Percentiles rank a stretch among this genome's conserved stretches.
Conservation (phyloP, 2,797 vertebrate genomes). For the Acomys russatus region DNA sequence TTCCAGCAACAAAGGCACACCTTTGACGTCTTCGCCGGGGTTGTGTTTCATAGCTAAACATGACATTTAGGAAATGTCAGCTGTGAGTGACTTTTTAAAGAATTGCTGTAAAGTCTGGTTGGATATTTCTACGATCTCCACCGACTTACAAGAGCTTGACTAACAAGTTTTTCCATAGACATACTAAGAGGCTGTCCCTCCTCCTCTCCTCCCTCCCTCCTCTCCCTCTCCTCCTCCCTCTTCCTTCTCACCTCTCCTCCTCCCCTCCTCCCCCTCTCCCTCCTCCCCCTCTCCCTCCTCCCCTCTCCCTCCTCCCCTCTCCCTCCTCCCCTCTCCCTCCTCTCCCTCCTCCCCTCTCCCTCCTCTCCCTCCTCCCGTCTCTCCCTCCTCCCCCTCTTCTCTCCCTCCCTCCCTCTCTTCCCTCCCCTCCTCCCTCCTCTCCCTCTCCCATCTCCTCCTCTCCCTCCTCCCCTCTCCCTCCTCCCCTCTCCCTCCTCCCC, state of each 20-base stretch:
- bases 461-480: not conserved
- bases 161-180: constrained; percentile 56
- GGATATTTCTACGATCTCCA: constrained; percentile 25
- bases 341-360: constrained; percentile 28
- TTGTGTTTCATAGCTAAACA: constrained; percentile 76
- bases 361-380: not conserved
- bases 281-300: not conserved
- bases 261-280: not conserved
- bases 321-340: not conserved
- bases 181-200: constrained; percentile 27
- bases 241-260: constrained; percentile 24
- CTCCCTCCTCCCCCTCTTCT: not conserved
- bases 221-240: not conserved
- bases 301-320: not conserved
- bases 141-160: constrained; percentile 67
- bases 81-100: constrained; percentile 74
- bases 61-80: constrained; percentile 86
- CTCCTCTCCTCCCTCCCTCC: not conserved
- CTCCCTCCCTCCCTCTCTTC: not conserved
- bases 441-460: not conserved
- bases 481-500: too few relatives aligned
- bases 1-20: constrained; percentile 76
- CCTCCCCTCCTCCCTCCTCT: not conserved
- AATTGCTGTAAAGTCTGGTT: constrained; percentile 58
- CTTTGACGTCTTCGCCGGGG: constrained; percentile 56